These are phyloP conservation scores for Percopsis omiscomaycus DNA, from an alignment of 2,797 vertebrate genomes.

Conservation along the genomic window DNA sequence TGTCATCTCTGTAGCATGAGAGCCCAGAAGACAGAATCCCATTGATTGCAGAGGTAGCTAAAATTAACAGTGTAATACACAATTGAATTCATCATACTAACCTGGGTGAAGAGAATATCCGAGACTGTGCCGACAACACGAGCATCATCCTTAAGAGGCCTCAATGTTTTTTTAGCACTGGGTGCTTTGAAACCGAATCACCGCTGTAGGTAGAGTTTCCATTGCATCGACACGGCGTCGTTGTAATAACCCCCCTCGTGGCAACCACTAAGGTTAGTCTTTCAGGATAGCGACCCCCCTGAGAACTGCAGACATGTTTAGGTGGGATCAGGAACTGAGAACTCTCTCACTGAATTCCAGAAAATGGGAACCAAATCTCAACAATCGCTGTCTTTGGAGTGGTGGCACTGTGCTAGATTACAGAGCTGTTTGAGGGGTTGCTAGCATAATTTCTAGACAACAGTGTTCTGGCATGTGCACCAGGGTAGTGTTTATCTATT, in stretches of 20 bases:
- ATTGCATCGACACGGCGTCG: slow-evolving; percentile 1
- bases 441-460: not conserved
- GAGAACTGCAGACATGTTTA: slow-evolving; percentile 30
- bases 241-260: slow-evolving; percentile 18
- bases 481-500: not conserved
- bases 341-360: slow-evolving; percentile 20
- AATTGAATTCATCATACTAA: slow-evolving; percentile 20
- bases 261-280: slow-evolving; percentile 6
- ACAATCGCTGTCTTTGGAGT: slow-evolving; percentile 5
- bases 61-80: slow-evolving; percentile 30
- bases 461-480: not conserved
- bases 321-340: slow-evolving; percentile 24
- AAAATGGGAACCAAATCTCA: slow-evolving; percentile 25
- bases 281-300: slow-evolving; percentile 33
- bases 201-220: slow-evolving; percentile 11
- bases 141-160: slow-evolving; percentile 6
- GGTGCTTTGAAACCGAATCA: slow-evolving; percentile 10
- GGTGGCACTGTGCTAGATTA: slow-evolving; percentile 9
- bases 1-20: slow-evolving; percentile 31
- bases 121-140: slow-evolving; percentile 9
- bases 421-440: not conserved
- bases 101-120: slow-evolving; percentile 18
- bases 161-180: not conserved
- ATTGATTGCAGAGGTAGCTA: slow-evolving; percentile 43
- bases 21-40: slow-evolving; percentile 26